Evolutionary conservation across 2,888 invertebrate genomes (phyloP), one percentile per base, ranked within the genome.

Genomic region (Digitonthophagus gazella): DNA sequence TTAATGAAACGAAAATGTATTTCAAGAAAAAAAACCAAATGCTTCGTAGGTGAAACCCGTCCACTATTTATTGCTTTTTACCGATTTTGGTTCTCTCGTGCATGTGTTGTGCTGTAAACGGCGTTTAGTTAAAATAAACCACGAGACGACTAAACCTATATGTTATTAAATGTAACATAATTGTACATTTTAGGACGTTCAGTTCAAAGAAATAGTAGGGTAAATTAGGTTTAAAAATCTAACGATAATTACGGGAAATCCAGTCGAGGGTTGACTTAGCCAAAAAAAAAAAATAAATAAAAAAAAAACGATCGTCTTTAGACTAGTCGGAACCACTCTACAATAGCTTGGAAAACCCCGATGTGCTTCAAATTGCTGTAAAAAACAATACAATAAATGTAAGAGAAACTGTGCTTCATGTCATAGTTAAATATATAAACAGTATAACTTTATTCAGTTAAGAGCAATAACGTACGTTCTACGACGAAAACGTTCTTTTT

Each of bases 41-140:
- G 70, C 70, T 72, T 71, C 28, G 71, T 72, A 72, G 71, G 61
- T 58, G 71, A 71, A 71, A 68, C 73, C 72, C 73, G 73, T 73
- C 73, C 73, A 73, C 65, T 67, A 28, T 67, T 64, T 54, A n/a
- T 67, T 65, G 16, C 55, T 19, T 65, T n/a, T n/a, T 63, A 6
- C 20, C 58, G 8, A 65, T 65, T 15, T 64, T 44, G 73, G 71
- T 73, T 73, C 71, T 58, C 64, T 67, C 69, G 73, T 73, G 73
- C 73, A 70, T 72, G 73, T 69, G 57, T 57, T 58, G 15, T 58
- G 18, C 57, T 22, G 28, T 44, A 44, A 44, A 58, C 22, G 15
- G 18, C 15, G 15, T 58, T 63, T 20, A 61, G 61, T 61, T 63
- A n/a, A n/a, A n/a, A n/a, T n/a, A n/a, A 18, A 61, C 22, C 44